Percentiles rank a stretch among this genome's conserved stretches.
Evolutionary conservation across 2,888 invertebrate species (phyloP).

Genomic region (Epistrophe grossulariae): DNA sequence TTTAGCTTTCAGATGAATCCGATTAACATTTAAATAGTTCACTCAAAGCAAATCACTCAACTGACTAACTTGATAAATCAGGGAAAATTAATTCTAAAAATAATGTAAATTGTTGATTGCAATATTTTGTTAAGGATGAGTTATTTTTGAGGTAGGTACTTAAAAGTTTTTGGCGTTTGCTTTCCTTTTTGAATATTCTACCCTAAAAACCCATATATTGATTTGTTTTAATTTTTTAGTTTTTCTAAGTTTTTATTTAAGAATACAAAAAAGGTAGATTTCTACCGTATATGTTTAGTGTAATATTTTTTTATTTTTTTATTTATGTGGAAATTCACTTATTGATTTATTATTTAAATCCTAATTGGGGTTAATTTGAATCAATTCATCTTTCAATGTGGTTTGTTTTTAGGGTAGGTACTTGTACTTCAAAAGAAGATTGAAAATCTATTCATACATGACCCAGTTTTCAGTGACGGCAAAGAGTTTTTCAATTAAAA

Average conservation of each 20-base stretch:
- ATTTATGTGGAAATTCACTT: no score
- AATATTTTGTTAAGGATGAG: slow-evolving; percentile 13
- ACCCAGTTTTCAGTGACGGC: no score
- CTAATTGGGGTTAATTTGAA: no score
- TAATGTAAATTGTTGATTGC: slow-evolving; percentile 27
- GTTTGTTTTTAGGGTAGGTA: no score
- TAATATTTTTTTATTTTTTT: no score
- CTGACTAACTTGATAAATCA: slow-evolving; percentile 22
- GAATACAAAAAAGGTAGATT: no score
- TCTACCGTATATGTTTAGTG: no score
- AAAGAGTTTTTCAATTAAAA: no score
- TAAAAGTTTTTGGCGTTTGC: slow-evolving; percentile 1
- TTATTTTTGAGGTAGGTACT: background rate
- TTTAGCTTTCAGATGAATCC: slow-evolving; percentile 48
- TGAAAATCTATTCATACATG: no score
- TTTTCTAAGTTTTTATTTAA: background rate
- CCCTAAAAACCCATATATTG: background rate
- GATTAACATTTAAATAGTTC: slow-evolving; percentile 64
- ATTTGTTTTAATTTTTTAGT: background rate
- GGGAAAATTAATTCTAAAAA: slow-evolving; percentile 20
- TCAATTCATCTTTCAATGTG: no score
- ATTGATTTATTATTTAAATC: no score
- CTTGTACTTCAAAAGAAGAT: no score
- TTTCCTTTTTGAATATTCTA: background rate
- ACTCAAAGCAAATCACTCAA: slow-evolving; percentile 10